Conservation (phyloP, 2,113 vertebrate species). For the Aegithalos caudatus region DNA sequence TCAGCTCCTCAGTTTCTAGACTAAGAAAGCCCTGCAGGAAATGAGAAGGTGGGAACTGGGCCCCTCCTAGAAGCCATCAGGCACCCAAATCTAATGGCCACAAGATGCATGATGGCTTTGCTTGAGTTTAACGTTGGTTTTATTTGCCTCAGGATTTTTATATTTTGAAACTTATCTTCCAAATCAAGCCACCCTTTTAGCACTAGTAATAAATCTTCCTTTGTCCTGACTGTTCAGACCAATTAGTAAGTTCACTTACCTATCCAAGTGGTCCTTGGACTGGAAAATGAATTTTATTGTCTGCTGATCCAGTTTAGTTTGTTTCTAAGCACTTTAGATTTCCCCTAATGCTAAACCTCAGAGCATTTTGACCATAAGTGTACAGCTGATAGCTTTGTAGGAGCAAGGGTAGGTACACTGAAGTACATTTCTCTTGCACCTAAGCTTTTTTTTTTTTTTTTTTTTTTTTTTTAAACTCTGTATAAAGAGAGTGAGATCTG, state of each 20-base stretch:
- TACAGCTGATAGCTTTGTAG: neutral
- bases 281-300: neutral
- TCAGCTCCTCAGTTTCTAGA: neutral
- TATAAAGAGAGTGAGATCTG: neutral
- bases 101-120: neutral
- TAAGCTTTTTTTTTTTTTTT: neutral
- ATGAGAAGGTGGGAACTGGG: neutral
- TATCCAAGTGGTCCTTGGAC: neutral
- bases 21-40: neutral
- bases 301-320: neutral
- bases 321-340: neutral
- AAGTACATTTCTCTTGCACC: neutral
- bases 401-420: neutral
- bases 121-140: neutral
- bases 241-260: neutral
- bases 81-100: accelerated
- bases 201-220: neutral
- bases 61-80: neutral
- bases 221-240: neutral
- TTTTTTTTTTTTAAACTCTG: neutral
- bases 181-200: neutral
- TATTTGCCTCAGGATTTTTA: neutral
- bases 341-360: neutral
- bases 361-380: neutral
- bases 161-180: neutral